Percentiles rank a stretch among this genome's conserved stretches.
Evolutionary conservation across 2,113 vertebrate species (phyloP).

Genomic region (Brevimyrus niger): DNA sequence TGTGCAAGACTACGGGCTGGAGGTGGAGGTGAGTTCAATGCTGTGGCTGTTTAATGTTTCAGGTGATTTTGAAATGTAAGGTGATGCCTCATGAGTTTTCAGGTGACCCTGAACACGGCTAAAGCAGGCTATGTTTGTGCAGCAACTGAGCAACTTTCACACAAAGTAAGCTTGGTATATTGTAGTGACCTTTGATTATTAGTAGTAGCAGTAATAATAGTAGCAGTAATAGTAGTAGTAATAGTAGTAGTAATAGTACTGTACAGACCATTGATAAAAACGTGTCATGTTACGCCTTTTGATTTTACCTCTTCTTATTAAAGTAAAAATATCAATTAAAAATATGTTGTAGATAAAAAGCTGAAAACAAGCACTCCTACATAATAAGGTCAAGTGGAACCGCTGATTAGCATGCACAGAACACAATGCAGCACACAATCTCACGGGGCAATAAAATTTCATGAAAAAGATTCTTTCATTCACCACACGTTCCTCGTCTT

Average conservation of each 20-base stretch:
- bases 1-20: slow-evolving; percentile 93
- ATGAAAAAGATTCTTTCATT: neutral
- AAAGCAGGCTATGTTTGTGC: neutral
- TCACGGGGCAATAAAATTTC: neutral
- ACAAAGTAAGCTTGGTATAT: neutral
- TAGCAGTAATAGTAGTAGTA: neutral
- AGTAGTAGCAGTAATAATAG: neutral
- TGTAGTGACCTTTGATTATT: neutral
- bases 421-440: neutral
- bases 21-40: slow-evolving; percentile 71
- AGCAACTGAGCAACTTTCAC: neutral
- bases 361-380: neutral
- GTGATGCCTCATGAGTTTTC: neutral
- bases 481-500: neutral
- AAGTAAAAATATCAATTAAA: slow-evolving; percentile 1
- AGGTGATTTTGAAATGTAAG: neutral
- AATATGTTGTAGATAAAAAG: neutral
- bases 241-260: neutral
- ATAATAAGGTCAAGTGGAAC: neutral
- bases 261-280: neutral
- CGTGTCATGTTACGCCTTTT: neutral
- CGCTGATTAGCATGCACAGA: neutral
- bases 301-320: neutral
- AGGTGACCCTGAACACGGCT: neutral
- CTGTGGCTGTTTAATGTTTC: neutral